Percentiles rank a stretch among this genome's conserved stretches.
phyloP scores from a whole-genome alignment of 1,140 invertebrate species.

The Drosophila kanapiae region DNA sequence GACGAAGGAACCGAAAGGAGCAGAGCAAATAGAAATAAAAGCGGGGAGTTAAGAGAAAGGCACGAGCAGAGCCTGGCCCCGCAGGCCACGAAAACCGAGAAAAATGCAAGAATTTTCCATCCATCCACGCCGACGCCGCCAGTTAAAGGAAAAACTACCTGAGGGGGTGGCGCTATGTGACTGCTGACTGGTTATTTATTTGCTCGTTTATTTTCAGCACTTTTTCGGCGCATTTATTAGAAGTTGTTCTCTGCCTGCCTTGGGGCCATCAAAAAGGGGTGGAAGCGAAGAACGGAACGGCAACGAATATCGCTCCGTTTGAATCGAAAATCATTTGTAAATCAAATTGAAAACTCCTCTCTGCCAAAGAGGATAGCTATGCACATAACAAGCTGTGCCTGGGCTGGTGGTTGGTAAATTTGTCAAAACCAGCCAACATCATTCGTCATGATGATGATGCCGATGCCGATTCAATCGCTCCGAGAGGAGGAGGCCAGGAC shows the following conservation, averaged over 20 bases:
- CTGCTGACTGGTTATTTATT: conserved; percentile 61
- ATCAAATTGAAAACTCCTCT: conserved; percentile 62
- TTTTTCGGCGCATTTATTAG: conserved; percentile 71
- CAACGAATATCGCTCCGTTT: conserved; percentile 28
- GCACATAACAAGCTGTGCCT: conserved; percentile 42
- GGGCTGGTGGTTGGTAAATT: conserved; percentile 51
- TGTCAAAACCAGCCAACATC: conserved; percentile 65
- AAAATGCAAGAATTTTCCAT: conserved; percentile 51
- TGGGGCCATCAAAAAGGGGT: conserved; percentile 28
- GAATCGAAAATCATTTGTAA: conserved; percentile 71
- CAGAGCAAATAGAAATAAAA: conserved; percentile 48
- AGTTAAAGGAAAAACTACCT: conserved; percentile 33
- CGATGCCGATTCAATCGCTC: conserved; percentile 43
- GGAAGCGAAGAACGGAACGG: conserved; percentile 11
- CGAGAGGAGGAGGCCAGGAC: not conserved
- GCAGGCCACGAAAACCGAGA: conserved; percentile 55
- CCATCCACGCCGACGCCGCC: not conserved
- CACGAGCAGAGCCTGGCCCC: not conserved
- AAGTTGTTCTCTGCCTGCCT: conserved; percentile 47
- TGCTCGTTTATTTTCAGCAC: conserved; percentile 72
- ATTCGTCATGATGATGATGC: conserved; percentile 56
- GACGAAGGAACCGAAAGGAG: conserved; percentile 40
- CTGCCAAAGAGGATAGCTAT: conserved; percentile 49
- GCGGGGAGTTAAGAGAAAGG: conserved; percentile 11
- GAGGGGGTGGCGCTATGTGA: conserved; percentile 31